Evolutionary conservation across 64 coral and sea anemone genomes (phyloP).

Genomic region (Cladopsammia gracilis): DNA sequence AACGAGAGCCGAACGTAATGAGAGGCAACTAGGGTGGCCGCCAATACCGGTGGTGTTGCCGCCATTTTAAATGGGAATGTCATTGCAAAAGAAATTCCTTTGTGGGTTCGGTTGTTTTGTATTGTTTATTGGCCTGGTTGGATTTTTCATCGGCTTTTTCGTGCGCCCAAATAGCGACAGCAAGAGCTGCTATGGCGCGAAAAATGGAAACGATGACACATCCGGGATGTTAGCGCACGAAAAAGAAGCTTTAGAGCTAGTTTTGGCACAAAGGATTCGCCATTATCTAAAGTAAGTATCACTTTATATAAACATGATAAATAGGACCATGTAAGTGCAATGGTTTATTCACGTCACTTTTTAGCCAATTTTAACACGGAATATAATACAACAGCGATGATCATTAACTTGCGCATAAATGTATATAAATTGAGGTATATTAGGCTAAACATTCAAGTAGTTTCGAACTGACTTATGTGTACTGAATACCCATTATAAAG

Average conservation of each 20-base stretch:
- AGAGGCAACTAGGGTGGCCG: not conserved
- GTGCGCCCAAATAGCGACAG: not conserved
- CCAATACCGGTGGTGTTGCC: not conserved
- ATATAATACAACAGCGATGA: not conserved
- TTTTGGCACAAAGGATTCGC: conserved; percentile 1
- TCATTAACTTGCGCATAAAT: not conserved
- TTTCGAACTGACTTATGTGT: too few relatives aligned
- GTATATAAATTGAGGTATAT: not conserved
- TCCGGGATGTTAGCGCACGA: not conserved
- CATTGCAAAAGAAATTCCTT: conserved; percentile 50
- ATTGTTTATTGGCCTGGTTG: conserved; percentile 6
- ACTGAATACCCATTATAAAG: too few relatives aligned
- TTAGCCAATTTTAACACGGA: conserved; percentile 5
- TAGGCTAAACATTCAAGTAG: not conserved
- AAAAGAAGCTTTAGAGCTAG: not conserved
- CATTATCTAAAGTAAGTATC: conserved; percentile 25
- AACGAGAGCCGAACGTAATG: not conserved
- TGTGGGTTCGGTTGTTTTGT: conserved; percentile 21
- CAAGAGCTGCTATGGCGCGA: not conserved
- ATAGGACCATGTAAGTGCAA: not conserved
- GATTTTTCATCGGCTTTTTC: conserved; percentile 22
- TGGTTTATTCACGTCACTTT: not conserved
- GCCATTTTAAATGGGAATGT: conserved; percentile 33
- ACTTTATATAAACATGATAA: not conserved
- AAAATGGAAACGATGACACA: not conserved